Evolutionary conservation across 2,888 invertebrate genomes (phyloP).

Genomic region (Lasiommata megera): DNA sequence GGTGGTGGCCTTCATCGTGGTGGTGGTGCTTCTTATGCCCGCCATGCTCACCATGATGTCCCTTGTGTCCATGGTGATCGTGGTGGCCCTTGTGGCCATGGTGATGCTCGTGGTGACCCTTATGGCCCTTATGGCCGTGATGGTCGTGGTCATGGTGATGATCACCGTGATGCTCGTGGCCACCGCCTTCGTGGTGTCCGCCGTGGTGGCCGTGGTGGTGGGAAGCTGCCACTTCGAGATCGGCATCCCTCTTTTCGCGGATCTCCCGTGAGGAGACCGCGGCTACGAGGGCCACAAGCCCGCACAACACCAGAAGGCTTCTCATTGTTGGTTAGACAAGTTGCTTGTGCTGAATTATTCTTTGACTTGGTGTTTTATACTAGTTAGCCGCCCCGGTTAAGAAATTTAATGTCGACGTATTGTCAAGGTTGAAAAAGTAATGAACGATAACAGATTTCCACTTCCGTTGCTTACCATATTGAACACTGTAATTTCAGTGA

Average conservation of each 20-base stretch:
- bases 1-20: slow-evolving; percentile 84
- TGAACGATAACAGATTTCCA: slow-evolving; percentile 17
- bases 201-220: slow-evolving; percentile 70
- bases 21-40: slow-evolving; percentile 84
- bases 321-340: slow-evolving; percentile 57
- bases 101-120: slow-evolving; percentile 82
- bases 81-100: slow-evolving; percentile 85
- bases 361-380: slow-evolving; percentile 11
- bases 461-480: slow-evolving; percentile 16
- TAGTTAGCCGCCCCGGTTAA: slow-evolving; percentile 6
- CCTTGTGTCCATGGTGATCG: slow-evolving; percentile 82
- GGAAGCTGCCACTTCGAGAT: slow-evolving; percentile 78
- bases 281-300: slow-evolving; percentile 74
- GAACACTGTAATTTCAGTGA: slow-evolving; percentile 22
- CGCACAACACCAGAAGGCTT: slow-evolving; percentile 54
- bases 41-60: slow-evolving; percentile 82
- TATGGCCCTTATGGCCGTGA: slow-evolving; percentile 83
- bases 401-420: slow-evolving; percentile 18
- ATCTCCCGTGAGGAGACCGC: slow-evolving; percentile 71
- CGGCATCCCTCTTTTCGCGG: slow-evolving; percentile 61
- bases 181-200: slow-evolving; percentile 5
- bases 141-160: slow-evolving; percentile 84
- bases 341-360: slow-evolving; percentile 49
- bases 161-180: background rate
- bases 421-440: slow-evolving; percentile 18